A percentile compares a stretch with the other conserved stretches of the same genome.
Evolutionary conservation across 2,797 vertebrate genomes (phyloP).

Genomic region (Xiphophorus birchmanni): DNA sequence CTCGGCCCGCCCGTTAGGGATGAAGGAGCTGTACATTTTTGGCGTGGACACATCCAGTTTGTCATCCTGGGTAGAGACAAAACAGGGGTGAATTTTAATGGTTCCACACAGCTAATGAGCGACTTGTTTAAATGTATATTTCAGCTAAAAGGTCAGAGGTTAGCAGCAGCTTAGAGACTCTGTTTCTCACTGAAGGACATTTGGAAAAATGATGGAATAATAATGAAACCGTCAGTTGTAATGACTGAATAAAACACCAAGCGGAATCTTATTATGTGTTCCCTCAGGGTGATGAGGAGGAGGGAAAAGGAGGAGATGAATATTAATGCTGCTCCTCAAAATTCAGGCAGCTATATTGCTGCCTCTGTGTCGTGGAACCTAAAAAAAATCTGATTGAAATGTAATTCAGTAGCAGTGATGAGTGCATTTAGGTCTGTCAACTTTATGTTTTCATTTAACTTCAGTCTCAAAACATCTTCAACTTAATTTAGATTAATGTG

Average conservation of each 20-base stretch:
- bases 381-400: slow-evolving; percentile 1
- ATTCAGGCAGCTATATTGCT: slow-evolving; percentile 19
- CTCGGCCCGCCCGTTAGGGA: slow-evolving; percentile 63
- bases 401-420: not conserved
- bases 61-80: slow-evolving; percentile 61
- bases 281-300: not conserved
- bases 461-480: not conserved
- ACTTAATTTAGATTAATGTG: not conserved
- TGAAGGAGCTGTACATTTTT: slow-evolving; percentile 80
- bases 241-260: slow-evolving; percentile 37
- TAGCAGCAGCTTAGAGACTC: slow-evolving; percentile 24
- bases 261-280: slow-evolving; percentile 15
- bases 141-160: slow-evolving; percentile 30
- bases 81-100: not conserved
- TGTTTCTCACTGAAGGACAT: slow-evolving; percentile 26
- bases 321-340: slow-evolving; percentile 29
- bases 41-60: slow-evolving; percentile 69
- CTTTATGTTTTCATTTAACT: not conserved
- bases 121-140: slow-evolving; percentile 9
- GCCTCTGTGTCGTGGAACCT: slow-evolving; percentile 8
- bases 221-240: slow-evolving; percentile 30
- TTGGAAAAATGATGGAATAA: slow-evolving; percentile 14
- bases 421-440: not conserved
- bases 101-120: slow-evolving; percentile 3
- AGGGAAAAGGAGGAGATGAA: slow-evolving; percentile 10